These are phyloP conservation scores for Amblyopsis hoosieri DNA, from an alignment of 2,797 vertebrate species.

Conservation along the genomic window DNA sequence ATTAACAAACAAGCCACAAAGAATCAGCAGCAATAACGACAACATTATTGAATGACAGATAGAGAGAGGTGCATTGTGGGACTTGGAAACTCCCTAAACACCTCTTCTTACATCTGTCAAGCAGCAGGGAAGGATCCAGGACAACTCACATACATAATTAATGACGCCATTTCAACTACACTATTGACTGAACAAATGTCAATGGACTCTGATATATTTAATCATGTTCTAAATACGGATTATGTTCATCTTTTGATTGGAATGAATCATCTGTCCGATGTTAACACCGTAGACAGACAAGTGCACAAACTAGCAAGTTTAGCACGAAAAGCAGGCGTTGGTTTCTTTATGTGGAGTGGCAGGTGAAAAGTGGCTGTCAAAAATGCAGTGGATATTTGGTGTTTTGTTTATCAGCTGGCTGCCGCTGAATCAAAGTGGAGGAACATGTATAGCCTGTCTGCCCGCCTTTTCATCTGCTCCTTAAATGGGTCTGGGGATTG, in stretches of 20 bases:
- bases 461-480: constrained; percentile 75
- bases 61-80: constrained; percentile 69
- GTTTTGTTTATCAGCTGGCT: constrained; percentile 77
- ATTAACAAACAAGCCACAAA: constrained; percentile 49
- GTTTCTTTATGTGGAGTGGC: constrained; percentile 70
- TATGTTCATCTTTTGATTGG: constrained; percentile 94
- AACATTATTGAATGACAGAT: constrained; percentile 1
- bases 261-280: constrained; percentile 91
- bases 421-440: constrained; percentile 68
- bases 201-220: constrained; percentile 97
- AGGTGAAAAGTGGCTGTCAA: constrained; percentile 77
- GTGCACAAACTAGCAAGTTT: neutral
- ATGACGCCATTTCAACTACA: constrained; percentile 96
- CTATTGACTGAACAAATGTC: constrained; percentile 99
- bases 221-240: constrained; percentile 97
- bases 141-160: constrained; percentile 91
- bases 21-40: neutral
- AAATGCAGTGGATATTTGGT: constrained; percentile 76
- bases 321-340: constrained; percentile 29
- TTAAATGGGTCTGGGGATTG: constrained; percentile 78
- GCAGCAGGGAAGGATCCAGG: constrained; percentile 26
- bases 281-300: neutral
- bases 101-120: constrained; percentile 86
- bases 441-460: constrained; percentile 74
- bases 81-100: constrained; percentile 85